phyloP scores from a whole-genome alignment of 2,113 vertebrate genomes.

The Tachuris rubrigastra region DNA sequence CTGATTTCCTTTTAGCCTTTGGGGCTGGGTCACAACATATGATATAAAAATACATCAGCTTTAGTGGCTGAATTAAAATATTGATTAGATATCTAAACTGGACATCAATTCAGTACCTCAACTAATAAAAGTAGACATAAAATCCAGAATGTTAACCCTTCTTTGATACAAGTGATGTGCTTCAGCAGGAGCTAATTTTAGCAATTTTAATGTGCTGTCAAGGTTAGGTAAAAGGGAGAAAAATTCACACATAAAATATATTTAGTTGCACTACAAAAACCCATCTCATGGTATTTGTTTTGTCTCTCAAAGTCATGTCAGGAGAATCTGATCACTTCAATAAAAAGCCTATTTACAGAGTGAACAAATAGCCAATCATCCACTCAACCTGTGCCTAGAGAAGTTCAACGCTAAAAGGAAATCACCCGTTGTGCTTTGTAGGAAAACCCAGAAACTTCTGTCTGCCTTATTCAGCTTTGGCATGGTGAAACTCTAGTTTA shows the following conservation, averaged over 20 bases:
- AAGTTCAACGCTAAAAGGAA: background rate
- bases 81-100: background rate
- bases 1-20: background rate
- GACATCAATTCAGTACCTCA: background rate
- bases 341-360: conserved; percentile 14
- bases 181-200: conserved; percentile 1
- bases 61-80: background rate
- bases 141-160: background rate
- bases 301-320: background rate
- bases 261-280: background rate
- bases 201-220: background rate
- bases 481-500: background rate
- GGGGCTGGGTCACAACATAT: background rate
- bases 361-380: conserved; percentile 8
- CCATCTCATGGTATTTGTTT: background rate
- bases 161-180: background rate
- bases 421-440: background rate
- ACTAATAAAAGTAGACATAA: conserved; percentile 1
- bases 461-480: background rate
- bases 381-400: conserved; percentile 12
- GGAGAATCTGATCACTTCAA: conserved; percentile 23
- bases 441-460: background rate
- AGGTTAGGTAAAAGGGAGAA: background rate
- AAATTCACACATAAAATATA: background rate
- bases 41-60: background rate